Percentiles rank a stretch among this genome's conserved stretches.
Evolutionary conservation across 1,140 invertebrate species (phyloP).

Genomic region (Bilobella aurantiaca): DNA sequence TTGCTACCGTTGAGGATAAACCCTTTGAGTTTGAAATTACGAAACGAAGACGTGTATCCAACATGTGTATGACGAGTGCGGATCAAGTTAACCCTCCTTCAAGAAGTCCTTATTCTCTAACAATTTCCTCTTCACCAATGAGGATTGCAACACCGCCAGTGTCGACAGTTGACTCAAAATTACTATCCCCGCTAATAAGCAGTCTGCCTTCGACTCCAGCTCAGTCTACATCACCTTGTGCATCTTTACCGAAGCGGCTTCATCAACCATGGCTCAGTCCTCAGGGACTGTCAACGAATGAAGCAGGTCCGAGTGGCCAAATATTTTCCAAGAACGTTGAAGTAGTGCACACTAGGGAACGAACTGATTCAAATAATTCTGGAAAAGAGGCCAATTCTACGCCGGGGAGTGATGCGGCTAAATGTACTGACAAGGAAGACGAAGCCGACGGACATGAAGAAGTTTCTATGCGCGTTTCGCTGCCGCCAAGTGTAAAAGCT

Average conservation of each 20-base stretch:
- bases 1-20: background rate
- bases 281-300: background rate
- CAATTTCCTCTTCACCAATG: no score
- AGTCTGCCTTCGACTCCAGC: no score
- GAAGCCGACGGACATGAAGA: background rate
- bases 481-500: no score
- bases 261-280: constrained; percentile 35
- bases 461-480: no score
- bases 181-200: no score
- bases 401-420: background rate
- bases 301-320: no score
- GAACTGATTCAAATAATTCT: background rate
- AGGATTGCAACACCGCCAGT: background rate
- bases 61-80: background rate
- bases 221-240: constrained; percentile 23
- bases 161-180: no score
- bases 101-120: no score
- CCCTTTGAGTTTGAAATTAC: constrained; percentile 9
- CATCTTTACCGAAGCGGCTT: constrained; percentile 22
- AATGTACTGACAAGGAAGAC: background rate
- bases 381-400: background rate
- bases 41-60: background rate
- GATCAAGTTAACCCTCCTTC: no score
- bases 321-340: background rate
- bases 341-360: background rate